Evolutionary conservation across 2,113 vertebrate species (phyloP).

Genomic region (Mustela nigripes): DNA sequence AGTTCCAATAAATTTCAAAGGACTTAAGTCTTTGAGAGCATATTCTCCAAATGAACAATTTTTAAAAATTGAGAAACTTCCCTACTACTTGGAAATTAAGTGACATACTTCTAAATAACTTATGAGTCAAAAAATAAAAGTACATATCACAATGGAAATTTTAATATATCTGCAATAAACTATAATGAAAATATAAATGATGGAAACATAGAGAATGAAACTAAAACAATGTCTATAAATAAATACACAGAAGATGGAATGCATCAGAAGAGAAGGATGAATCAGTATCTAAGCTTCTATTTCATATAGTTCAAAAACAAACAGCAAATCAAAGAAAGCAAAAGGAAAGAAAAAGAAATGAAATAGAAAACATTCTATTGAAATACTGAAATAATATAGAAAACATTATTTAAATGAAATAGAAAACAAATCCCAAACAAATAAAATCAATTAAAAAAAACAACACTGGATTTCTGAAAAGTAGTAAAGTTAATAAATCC

Average conservation of each 20-base stretch:
- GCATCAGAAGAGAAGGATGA: not conserved
- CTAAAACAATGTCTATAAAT: not conserved
- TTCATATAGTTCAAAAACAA: not conserved
- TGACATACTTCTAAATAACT: not conserved
- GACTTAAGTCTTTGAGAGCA: not conserved
- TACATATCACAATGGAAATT: not conserved
- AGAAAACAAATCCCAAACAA: constrained; percentile 5
- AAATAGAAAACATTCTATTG: not conserved
- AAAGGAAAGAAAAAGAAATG: not conserved
- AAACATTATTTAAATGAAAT: not conserved
- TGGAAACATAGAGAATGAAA: not conserved
- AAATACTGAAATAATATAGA: too few species aligned
- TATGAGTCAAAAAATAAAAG: not conserved
- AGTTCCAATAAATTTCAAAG: not conserved
- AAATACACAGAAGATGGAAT: not conserved
- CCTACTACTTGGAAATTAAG: not conserved
- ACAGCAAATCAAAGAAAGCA: not conserved
- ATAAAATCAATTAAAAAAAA: not conserved
- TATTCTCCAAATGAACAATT: not conserved
- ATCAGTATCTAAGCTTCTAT: not conserved
- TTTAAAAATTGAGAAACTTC: not conserved
- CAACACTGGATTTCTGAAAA: not conserved
- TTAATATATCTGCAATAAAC: not conserved
- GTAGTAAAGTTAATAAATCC: not conserved
- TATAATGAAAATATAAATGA: not conserved